Evolutionary conservation across 1,140 invertebrate genomes (phyloP).

Genomic region (Teleogryllus occipitalis): DNA sequence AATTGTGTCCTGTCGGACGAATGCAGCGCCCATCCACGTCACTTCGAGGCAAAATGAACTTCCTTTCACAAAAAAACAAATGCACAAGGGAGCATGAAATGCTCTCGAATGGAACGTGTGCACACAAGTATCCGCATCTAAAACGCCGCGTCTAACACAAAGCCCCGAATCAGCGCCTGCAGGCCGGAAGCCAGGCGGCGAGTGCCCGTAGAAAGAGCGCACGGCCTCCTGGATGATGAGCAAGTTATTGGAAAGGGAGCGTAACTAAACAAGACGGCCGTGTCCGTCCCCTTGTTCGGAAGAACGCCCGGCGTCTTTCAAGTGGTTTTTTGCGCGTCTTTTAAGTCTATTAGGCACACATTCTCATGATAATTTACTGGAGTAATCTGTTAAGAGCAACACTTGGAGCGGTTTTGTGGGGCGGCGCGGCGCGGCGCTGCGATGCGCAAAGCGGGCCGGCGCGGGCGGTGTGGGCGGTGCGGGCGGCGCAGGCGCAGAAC

Average conservation of each 20-base stretch:
- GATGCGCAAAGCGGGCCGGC: background rate
- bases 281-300: background rate
- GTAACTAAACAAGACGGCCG: background rate
- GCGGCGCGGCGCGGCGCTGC: background rate
- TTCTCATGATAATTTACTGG: background rate
- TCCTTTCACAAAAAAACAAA: too few relatives aligned
- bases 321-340: background rate
- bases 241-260: background rate
- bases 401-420: background rate
- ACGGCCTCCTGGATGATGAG: background rate
- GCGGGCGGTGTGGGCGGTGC: background rate
- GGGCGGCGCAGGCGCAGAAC: too few relatives aligned
- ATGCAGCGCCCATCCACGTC: background rate
- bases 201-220: too few relatives aligned
- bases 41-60: background rate
- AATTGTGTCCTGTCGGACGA: background rate
- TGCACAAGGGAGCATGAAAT: background rate
- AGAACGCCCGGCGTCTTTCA: background rate
- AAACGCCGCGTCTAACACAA: background rate
- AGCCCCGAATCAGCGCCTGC: background rate
- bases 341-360: slow-evolving; percentile 4
- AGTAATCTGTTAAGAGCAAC: background rate
- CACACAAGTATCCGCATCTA: background rate
- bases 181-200: too few relatives aligned
- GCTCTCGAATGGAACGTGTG: background rate